Conservation (phyloP, 2,797 vertebrate genomes). For the Garrulus glandarius region DNA sequence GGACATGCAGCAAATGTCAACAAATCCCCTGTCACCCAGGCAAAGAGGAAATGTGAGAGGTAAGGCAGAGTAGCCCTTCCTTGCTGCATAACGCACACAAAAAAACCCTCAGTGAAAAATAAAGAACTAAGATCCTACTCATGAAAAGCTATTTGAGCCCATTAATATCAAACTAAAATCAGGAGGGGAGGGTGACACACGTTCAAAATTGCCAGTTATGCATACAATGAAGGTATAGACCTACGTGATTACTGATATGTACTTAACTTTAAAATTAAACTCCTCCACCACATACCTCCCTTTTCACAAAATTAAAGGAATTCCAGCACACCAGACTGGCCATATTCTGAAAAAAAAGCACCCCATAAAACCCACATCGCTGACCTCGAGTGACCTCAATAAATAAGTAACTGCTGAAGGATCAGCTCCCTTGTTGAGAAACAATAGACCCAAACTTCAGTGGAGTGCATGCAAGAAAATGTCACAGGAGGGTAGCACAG, state of each 20-base stretch:
- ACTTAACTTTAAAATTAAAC: not conserved
- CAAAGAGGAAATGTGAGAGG: conserved; percentile 68
- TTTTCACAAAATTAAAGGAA: conserved; percentile 34
- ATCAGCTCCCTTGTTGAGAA: conserved; percentile 67
- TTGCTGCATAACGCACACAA: not conserved
- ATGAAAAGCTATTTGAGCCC: not conserved
- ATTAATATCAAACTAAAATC: conserved; percentile 16
- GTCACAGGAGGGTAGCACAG: conserved; percentile 54
- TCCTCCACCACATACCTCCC: not conserved
- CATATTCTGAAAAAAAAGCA: conserved; percentile 18
- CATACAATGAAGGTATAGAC: not conserved
- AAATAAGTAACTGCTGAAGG: conserved; percentile 71
- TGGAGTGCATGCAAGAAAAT: conserved; percentile 59
- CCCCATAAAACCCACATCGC: conserved; percentile 18
- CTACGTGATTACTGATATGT: not conserved
- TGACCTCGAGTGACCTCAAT: conserved; percentile 65
- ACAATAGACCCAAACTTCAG: conserved; percentile 67
- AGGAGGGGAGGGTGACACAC: not conserved
- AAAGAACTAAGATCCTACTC: not conserved
- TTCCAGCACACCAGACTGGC: conserved; percentile 18
- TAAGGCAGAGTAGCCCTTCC: conserved; percentile 45
- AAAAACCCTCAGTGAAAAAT: not conserved
- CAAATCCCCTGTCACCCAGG: conserved; percentile 67
- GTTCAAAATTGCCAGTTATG: not conserved
- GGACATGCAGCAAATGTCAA: conserved; percentile 76